Evolutionary conservation across 2,113 vertebrate genomes (phyloP).

Genomic region (Nothoprocta pentlandii): DNA sequence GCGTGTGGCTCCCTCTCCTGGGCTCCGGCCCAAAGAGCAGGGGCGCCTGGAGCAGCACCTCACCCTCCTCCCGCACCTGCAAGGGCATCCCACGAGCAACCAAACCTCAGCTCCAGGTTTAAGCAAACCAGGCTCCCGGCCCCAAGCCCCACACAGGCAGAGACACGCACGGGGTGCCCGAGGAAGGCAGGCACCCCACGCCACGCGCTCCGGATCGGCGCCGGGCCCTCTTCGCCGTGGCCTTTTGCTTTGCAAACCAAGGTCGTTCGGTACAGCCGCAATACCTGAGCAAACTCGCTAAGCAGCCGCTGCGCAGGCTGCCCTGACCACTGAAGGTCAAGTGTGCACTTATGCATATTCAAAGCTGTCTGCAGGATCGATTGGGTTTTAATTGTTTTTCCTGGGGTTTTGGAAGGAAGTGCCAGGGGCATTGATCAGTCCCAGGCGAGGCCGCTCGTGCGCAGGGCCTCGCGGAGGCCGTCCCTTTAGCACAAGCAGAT

Average conservation of each 20-base stretch:
- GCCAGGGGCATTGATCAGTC: conserved; percentile 96
- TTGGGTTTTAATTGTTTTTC: conserved; percentile 99
- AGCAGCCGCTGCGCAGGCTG: conserved; percentile 64
- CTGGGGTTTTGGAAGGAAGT: conserved; percentile 96
- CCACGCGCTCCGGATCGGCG: not conserved
- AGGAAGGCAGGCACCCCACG: fast-evolving
- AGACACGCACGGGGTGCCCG: not conserved
- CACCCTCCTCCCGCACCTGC: no score
- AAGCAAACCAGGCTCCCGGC: not conserved
- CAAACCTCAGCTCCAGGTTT: no score
- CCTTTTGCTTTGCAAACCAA: conserved; percentile 39
- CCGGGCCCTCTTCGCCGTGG: not conserved
- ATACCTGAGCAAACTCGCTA: conserved; percentile 75
- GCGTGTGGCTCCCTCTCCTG: not conserved
- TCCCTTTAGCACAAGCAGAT: conserved; percentile 22
- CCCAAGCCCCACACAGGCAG: not conserved
- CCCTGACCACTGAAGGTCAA: conserved; percentile 95
- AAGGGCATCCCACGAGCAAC: no score
- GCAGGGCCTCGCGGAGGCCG: conserved; percentile 48
- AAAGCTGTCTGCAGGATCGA: conserved; percentile 91
- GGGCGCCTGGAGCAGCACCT: no score
- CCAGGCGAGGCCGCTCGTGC: conserved; percentile 84
- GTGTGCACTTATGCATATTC: conserved; percentile 99
- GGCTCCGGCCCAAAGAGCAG: not conserved
- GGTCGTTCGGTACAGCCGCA: conserved; percentile 51